Evolutionary conservation across 2,797 vertebrate genomes (phyloP), one percentile per base, ranked within the genome.

Genomic region (Chelonia mydas): DNA sequence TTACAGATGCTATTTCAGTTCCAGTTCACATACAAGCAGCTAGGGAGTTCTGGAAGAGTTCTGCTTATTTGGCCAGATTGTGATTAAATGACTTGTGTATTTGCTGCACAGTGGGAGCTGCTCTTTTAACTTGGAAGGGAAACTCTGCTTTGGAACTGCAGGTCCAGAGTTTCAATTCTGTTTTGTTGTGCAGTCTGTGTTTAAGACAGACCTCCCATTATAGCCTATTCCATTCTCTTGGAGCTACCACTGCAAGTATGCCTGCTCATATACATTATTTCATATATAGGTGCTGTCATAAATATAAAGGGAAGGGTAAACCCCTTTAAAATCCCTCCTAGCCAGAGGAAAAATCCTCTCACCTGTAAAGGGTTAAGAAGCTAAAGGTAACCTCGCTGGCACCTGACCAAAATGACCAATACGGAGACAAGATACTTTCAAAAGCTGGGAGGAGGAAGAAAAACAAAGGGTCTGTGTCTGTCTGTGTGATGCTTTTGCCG

Each of bases 181-280:
- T 91, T 96, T 94, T 33, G 88, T 54, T 91, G 94, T 15, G 37
- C 90, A 84, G 94, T 94, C 92, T 92, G 87, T 92, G 86, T 2
- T 59, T 61, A 86, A 97, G 86, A 92, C 88, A 96, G 92, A 95
- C 80, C 86, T 96, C 89, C 91, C 96, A 96, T 78, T 97, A 92
- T 90, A 97, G 92, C 94, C 94, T 93, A 77, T 94, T 97, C 93
- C 90, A 93, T 89, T 11, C 90, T 86, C 80, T 83, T 92, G 86
- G 81, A 94, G 91, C 84, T 31, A 74, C 78, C 91, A 83, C 74
- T 85, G 84, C 94, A 94, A 97, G 90, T 96, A 92, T 95, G 94
- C 96, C 96, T 96, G 88, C 89, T 87, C 84, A 83, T 94, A 97
- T 97, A 78, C 93, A 96, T 97, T 97, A 96, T 97, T 97, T 94